Conservation (phyloP, 2,113 vertebrate species). For the Ahaetulla prasina region DNA sequence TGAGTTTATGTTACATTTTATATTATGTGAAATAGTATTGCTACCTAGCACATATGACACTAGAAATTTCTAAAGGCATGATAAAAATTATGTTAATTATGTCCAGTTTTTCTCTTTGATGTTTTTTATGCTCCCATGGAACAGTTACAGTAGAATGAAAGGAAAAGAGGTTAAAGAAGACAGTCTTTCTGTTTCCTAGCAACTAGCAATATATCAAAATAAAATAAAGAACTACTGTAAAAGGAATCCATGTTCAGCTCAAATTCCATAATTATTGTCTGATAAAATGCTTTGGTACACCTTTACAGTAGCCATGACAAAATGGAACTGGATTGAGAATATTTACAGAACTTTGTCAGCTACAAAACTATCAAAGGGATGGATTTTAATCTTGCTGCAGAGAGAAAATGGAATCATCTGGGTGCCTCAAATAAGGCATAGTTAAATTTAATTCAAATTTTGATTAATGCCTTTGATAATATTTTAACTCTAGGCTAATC, state of each 20-base stretch:
- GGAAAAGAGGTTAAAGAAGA: conserved; percentile 42
- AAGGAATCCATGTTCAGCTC: conserved; percentile 1
- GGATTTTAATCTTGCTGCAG: neutral
- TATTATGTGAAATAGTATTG: neutral
- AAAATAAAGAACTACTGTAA: conserved; percentile 23
- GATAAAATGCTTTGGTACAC: neutral
- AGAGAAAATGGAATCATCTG: neutral
- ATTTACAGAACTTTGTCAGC: neutral
- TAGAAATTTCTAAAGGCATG: neutral
- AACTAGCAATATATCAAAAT: conserved; percentile 41
- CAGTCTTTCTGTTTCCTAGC: conserved; percentile 45
- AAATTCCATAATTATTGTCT: neutral
- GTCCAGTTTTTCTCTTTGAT: neutral
- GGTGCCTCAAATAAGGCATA: neutral
- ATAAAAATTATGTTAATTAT: neutral
- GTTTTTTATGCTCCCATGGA: neutral
- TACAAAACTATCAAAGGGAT: neutral
- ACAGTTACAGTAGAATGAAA: conserved; percentile 13
- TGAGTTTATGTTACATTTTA: neutral
- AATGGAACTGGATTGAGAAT: neutral
- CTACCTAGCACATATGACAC: neutral
- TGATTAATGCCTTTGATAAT: neutral
- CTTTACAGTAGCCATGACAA: neutral
- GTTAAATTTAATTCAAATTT: neutral
- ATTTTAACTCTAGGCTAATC: neutral